Evolutionary conservation across 2,113 vertebrate species (phyloP).

Genomic region (Callipepla californica): DNA sequence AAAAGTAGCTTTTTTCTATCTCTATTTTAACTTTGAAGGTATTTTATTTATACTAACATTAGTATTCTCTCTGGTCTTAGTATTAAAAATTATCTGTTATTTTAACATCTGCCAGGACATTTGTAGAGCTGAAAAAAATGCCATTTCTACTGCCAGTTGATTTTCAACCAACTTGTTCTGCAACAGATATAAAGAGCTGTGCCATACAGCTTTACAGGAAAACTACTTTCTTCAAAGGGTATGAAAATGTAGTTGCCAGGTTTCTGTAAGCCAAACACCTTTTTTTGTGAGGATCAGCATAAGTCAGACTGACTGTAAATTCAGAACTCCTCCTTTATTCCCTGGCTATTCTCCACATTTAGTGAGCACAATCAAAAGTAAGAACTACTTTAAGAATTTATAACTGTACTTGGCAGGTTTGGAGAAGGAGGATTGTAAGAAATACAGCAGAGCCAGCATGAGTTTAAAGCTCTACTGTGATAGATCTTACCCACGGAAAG

Average conservation of each 20-base stretch:
- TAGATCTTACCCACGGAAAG: constrained; percentile 62
- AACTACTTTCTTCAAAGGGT: constrained; percentile 9
- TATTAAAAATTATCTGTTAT: not conserved
- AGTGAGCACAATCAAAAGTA: not conserved
- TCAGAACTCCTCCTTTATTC: constrained; percentile 4
- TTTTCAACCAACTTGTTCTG: not conserved
- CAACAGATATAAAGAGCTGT: not conserved
- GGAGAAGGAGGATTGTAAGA: not conserved
- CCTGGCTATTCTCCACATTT: constrained; percentile 26
- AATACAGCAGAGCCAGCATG: constrained; percentile 30
- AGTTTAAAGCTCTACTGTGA: constrained; percentile 38
- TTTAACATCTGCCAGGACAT: not conserved
- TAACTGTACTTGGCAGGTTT: constrained; percentile 35
- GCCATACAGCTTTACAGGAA: not conserved
- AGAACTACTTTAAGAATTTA: constrained; percentile 43
- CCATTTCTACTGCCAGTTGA: not conserved
- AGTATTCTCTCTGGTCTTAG: not conserved
- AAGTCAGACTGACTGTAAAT: not conserved
- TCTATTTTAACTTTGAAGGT: not conserved
- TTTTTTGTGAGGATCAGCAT: not conserved
- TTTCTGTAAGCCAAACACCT: constrained; percentile 26
- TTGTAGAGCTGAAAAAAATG: not conserved
- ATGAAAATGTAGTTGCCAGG: not conserved
- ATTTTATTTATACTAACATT: not conserved
- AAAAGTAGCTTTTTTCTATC: not conserved